Conservation (phyloP, 2,888 invertebrate species). For the Herminia tarsipennalis region DNA sequence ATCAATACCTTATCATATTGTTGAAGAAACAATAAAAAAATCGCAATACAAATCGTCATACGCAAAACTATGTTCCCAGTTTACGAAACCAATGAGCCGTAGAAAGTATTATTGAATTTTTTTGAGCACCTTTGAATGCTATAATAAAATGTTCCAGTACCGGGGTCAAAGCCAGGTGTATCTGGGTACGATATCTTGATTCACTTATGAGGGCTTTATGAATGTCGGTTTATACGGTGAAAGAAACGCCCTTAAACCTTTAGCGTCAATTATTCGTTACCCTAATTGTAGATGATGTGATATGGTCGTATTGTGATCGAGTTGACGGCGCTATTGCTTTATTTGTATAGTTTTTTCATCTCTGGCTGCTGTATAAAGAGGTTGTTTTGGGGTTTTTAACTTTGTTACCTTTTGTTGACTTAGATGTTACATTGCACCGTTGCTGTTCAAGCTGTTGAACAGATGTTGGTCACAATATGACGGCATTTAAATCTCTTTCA, state of each 20-base stretch:
- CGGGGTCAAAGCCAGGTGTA: constrained; percentile 81
- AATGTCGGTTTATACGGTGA: constrained; percentile 70
- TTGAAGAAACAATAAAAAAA: constrained; percentile 55
- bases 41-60: constrained; percentile 56
- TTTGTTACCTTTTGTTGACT: constrained; percentile 64
- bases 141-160: constrained; percentile 55
- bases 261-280: constrained; percentile 82
- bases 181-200: constrained; percentile 80
- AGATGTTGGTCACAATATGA: constrained; percentile 42
- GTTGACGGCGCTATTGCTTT: constrained; percentile 77
- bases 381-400: constrained; percentile 64
- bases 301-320: constrained; percentile 70
- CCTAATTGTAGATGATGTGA: constrained; percentile 85
- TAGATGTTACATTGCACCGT: constrained; percentile 44
- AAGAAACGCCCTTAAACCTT: constrained; percentile 77
- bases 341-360: constrained; percentile 64
- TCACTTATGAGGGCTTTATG: constrained; percentile 79
- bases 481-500: constrained; percentile 1
- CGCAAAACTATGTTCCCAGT: constrained; percentile 51
- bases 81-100: constrained; percentile 70
- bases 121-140: constrained; percentile 64
- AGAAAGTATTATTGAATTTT: constrained; percentile 71
- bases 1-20: constrained; percentile 47
- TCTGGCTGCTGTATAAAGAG: constrained; percentile 46
- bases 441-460: constrained; percentile 42